phyloP scores from a whole-genome alignment of 2,888 invertebrate species.

The Coenonympha arcania region DNA sequence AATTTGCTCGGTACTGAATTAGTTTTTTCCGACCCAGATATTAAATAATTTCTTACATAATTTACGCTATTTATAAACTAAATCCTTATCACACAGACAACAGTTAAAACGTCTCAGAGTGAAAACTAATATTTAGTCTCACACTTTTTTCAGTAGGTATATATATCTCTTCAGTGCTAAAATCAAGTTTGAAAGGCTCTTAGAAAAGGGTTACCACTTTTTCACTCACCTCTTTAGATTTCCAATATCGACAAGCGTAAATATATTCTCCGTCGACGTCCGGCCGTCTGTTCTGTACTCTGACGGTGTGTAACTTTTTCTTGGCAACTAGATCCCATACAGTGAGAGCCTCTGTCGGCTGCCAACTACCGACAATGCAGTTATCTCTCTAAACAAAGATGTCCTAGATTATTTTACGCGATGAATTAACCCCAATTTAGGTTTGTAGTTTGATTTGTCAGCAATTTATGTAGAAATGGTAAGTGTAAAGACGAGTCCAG shows the following conservation, averaged over 20 bases:
- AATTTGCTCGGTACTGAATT: no score
- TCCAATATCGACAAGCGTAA: constrained; percentile 72
- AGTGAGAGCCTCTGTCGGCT: constrained; percentile 66
- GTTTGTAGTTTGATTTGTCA: not conserved
- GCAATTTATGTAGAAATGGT: not conserved
- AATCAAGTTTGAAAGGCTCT: not conserved
- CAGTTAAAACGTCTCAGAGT: no score
- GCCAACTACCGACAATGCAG: constrained; percentile 74
- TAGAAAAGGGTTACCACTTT: not conserved
- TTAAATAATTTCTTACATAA: no score
- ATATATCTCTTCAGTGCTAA: no score
- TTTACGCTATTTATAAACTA: no score
- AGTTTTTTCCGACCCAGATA: no score
- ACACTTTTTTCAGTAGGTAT: no score
- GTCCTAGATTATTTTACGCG: not conserved
- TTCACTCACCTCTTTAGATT: constrained; percentile 42
- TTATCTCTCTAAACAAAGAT: constrained; percentile 53
- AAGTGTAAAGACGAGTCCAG: not conserved
- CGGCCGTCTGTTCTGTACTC: constrained; percentile 65
- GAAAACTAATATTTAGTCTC: no score
- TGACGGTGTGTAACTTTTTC: constrained; percentile 59
- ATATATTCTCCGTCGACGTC: constrained; percentile 74
- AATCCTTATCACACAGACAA: no score
- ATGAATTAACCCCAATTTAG: not conserved
- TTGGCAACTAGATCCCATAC: constrained; percentile 72